Conservation (phyloP, 2,797 vertebrate genomes). For the Gambelia wislizenii region DNA sequence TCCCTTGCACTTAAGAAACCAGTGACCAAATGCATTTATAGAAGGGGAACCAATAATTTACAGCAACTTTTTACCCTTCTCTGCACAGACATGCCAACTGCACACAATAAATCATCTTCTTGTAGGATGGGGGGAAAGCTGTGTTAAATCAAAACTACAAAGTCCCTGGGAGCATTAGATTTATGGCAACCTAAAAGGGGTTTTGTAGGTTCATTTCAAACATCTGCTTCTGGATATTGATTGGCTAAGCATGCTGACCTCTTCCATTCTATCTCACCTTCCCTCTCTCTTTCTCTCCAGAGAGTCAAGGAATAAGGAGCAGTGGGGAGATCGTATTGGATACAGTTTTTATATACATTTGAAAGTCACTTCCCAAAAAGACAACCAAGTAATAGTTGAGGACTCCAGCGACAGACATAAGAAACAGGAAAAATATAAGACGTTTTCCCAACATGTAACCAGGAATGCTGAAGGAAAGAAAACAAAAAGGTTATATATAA, state of each 20-base stretch:
- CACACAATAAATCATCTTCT: conserved; percentile 54
- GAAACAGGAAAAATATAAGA: conserved; percentile 88
- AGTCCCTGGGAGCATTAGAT: conserved; percentile 62
- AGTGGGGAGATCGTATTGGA: conserved; percentile 87
- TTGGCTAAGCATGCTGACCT: conserved; percentile 27
- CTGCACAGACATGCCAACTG: neutral
- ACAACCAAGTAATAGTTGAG: conserved; percentile 86
- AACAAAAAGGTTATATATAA: conserved; percentile 7
- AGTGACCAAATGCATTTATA: conserved; percentile 6
- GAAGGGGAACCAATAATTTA: conserved; percentile 33
- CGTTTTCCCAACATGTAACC: conserved; percentile 95
- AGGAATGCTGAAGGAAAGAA: conserved; percentile 84
- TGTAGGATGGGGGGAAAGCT: conserved; percentile 57
- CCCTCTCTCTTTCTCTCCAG: neutral
- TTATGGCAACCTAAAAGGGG: conserved; percentile 68
- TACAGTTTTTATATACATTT: conserved; percentile 87
- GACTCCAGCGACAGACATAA: conserved; percentile 92
- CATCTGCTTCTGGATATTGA: conserved; percentile 55
- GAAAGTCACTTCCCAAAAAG: conserved; percentile 85
- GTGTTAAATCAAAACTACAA: conserved; percentile 65
- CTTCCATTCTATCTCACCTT: neutral
- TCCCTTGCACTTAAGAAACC: conserved; percentile 27
- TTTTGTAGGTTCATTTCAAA: conserved; percentile 56
- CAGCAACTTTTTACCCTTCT: conserved; percentile 34
- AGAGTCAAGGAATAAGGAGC: conserved; percentile 88